Conservation (phyloP, 1,140 invertebrate species). For the Hesperophylax magnus region DNA sequence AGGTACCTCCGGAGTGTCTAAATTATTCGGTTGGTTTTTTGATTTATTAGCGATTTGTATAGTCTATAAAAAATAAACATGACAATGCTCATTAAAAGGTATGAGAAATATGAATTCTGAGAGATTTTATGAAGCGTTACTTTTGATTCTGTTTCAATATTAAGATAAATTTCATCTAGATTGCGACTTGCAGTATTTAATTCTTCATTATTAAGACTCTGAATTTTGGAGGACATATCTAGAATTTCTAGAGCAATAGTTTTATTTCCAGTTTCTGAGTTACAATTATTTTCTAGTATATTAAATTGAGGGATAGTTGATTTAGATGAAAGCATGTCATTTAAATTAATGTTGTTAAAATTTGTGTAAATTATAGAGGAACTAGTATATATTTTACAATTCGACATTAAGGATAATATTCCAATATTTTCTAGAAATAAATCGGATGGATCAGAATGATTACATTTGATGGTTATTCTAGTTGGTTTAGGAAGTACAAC, state of each 20-base stretch:
- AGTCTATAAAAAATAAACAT: neutral
- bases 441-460: neutral
- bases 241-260: neutral
- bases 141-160: too few relatives aligned
- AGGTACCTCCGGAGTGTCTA: neutral
- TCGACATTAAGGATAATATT: neutral
- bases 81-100: constrained; percentile 12
- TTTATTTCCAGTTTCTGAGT: neutral
- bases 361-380: neutral
- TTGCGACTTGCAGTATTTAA: too few relatives aligned
- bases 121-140: too few relatives aligned
- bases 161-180: too few relatives aligned
- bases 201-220: too few relatives aligned
- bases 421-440: neutral
- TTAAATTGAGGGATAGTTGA: neutral
- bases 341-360: neutral
- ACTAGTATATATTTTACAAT: constrained; percentile 17
- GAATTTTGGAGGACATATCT: too few relatives aligned
- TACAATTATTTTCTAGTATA: neutral
- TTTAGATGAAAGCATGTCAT: neutral
- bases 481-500: neutral
- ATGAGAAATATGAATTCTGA: neutral
- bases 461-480: neutral
- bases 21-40: neutral
- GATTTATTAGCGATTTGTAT: neutral